Conservation (phyloP, 2,888 invertebrate genomes). For the Pristionchus entomophagus region DNA sequence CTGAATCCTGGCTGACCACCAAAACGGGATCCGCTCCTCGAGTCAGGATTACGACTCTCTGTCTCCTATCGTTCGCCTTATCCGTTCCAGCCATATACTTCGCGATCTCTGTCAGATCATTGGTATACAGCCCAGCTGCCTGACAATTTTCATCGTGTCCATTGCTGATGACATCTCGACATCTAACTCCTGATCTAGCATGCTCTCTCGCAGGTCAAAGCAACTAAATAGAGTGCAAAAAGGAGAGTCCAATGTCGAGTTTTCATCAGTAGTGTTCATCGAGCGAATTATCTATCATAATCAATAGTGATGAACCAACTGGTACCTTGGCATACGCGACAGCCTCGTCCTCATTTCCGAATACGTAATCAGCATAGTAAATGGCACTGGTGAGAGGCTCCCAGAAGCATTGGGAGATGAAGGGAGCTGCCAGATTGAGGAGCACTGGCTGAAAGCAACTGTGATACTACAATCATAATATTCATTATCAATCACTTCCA, state of each 20-base stretch:
- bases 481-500: no score
- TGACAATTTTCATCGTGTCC: background rate
- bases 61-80: conserved; percentile 81
- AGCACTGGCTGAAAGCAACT: conserved; percentile 81
- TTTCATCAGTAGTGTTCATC: background rate
- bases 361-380: conserved; percentile 89
- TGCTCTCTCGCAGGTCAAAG: no score
- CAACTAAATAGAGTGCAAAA: no score
- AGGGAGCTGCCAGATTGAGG: conserved; percentile 97
- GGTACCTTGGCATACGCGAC: conserved; percentile 88
- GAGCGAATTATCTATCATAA: no score
- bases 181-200: background rate
- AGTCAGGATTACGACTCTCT: conserved; percentile 90
- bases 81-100: conserved; percentile 83
- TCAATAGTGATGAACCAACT: conserved; percentile 76
- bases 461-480: no score
- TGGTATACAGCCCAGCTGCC: background rate
- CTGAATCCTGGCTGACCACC: conserved; percentile 56
- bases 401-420: conserved; percentile 87
- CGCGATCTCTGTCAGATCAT: conserved; percentile 83
- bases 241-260: background rate
- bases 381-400: conserved; percentile 85
- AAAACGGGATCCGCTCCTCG: conserved; percentile 90
- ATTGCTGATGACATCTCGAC: no score
- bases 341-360: conserved; percentile 95